Evolutionary conservation across 2,797 vertebrate species (phyloP), one percentile per base, ranked within the genome.

Genomic region (Clarias laeviceps): DNA sequence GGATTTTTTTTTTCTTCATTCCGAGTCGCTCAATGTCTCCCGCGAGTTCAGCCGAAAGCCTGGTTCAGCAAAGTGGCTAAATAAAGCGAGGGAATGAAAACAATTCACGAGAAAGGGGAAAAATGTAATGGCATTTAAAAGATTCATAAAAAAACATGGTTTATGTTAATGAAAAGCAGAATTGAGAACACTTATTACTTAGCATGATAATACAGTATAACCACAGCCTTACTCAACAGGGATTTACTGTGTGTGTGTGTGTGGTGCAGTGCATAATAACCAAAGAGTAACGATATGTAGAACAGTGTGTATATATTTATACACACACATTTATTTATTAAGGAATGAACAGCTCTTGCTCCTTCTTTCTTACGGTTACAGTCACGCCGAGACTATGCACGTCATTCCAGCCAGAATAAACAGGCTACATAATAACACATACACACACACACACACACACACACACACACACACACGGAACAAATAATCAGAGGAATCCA

Each of bases 41-140:
- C 76, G 2, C 3, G 61, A 62, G 76, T 24, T n/a, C 29, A n/a
- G 76, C 64, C 32, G 34, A 32, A 80, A 80, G 59, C 64, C 74
- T 83, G 45, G 14, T 61, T 84, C 82, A 45, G 76, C 37, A 86
- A 82, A 86, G 85, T 69, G 64, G 64, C 64, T 84, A 78, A 84
- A 87, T 68, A 74, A 87, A 73, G 32, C 50, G 2, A 27, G 68
- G 69, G 76, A 80, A 84, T 73, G 18, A 29, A 80, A 74, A 84
- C 76, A 57, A 84, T 80, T 87, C 59, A 66, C 2, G 70, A 73
- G 15, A 59, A 83, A 83, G 34, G 40, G 6, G 65, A 34, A 24
- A 78, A 82, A 85, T 82, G 45, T 68, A 85, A 76, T 56, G 79
- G 32, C 29, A 45, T 82, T 85, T 85, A 45, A 82, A 76, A 68